Evolutionary conservation across 2,113 vertebrate genomes (phyloP), one percentile per base, ranked within the genome.

Genomic region (Toxotes chatareus): DNA sequence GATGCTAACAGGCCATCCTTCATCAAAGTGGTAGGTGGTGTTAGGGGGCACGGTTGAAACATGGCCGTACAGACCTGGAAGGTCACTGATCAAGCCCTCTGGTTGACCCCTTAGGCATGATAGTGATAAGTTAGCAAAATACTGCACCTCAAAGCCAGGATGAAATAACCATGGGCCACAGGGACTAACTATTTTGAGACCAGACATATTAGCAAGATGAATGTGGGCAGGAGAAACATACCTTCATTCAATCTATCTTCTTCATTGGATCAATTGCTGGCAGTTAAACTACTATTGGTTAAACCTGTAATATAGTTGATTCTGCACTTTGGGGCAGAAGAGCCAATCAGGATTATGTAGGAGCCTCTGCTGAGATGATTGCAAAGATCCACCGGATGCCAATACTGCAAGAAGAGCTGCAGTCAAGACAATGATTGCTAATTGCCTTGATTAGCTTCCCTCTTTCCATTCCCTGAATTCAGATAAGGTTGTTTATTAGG

Each of bases 1-100:
- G 89, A 89, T 38, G 72, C 69, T 91, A 92, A 91, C 64, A 60
- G 80, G 79, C 79, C 82, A 76, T 90, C 71, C 62, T 80, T 94
- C 92, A 93, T 91, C 21, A 32, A 59, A 16, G 32, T 13, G 46
- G 51, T 36, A 34, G 63, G 66, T 7, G 55, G 65, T 21, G 27
- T 27, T 27, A 27, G 27, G 27, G 27, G 44, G 47, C 63, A 17
- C 44, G 76, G 80, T 66, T 9, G 31, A 76, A 62, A 32, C n/a
- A 65, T 44, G 73, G 75, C 53, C 47, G 40, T 49, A 66, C 66
- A 73, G 89, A 74, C 87, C 81, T 55, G 61, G 11, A 85, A 79
- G 80, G 88, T 93, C 85, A 71, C 71, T 34, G 86, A 86, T 68
- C 72, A 71, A 72, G 82, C 73, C 84, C 82, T 61, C 46, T 19